Base-by-base conservation (phyloP, 2,888 invertebrate genomes). In the Polymixis flavicincta region DNA sequence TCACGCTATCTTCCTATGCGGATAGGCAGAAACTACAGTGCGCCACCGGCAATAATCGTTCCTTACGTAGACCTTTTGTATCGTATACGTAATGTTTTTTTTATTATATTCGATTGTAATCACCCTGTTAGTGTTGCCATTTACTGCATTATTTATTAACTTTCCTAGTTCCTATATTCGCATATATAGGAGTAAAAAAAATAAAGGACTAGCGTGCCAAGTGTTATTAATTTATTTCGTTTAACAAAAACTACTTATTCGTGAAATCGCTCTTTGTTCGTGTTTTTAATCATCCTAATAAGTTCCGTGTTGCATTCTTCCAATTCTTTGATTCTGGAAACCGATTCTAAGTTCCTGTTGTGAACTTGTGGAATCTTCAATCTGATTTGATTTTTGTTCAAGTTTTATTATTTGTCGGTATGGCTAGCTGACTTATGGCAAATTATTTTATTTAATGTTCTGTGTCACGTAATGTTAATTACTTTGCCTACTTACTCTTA, bases 251-350 rank as follows among this genome's bases (percentile, higher is more conserved):
- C 61, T 45, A 63, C n/a, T 19, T 63, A 71, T 48, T 74, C 65
- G 52, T 61, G 57, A 78, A 59, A 80, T 64, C 11, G 54, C 11
- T 61, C 69, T 74, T 84, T 84, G 74, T 80, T 80, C 74, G 65
- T 45, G 50, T 55, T 57, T 60, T 61, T 65, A 60, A 60, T 52
- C 17, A 54, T 19, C 14, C 13, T 61, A 55, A n/a, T 57, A 19
- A 79, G 19, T 80, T 72, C 68, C 80, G 59, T 78, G 42, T 71
- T 66, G 17, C 32, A 69, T 48, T 55, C 32, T 25, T 22, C 14
- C 22, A 50, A 60, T 55, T 59, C 1, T 22, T 50, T 32, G 4
- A 17, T 48, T 37, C 25, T 67, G 13, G 17, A 25, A 54, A 32
- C 25, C 4, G 45, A 5, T 22, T 54, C 45, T 19, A 54, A 8